A percentile compares a stretch with the other conserved stretches of the same genome.
Evolutionary conservation across 1,140 invertebrate genomes (phyloP).

Genomic region (Zaprionus kolodkinae): DNA sequence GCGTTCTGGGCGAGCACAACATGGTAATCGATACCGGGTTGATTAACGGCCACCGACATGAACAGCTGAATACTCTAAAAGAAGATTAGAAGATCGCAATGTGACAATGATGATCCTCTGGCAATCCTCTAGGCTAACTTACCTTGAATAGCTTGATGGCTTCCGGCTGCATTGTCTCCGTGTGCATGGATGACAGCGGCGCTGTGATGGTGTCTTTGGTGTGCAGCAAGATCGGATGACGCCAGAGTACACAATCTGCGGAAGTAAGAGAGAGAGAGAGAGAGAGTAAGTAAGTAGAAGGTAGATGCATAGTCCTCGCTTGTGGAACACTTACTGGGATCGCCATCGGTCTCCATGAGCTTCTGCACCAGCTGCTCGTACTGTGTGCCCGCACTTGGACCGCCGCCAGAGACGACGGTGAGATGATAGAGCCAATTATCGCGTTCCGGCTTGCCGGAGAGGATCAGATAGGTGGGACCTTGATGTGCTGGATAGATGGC

Average conservation of each 20-base stretch:
- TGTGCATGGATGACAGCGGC: constrained; percentile 93
- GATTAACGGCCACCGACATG: constrained; percentile 96
- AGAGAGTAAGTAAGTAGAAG: constrained; percentile 51
- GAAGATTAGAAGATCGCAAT: constrained; percentile 50
- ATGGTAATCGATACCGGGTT: constrained; percentile 97
- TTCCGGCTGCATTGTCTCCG: constrained; percentile 93
- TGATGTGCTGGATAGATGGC: constrained; percentile 96
- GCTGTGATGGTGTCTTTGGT: constrained; percentile 94
- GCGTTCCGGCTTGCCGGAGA: constrained; percentile 94
- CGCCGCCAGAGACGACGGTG: constrained; percentile 96
- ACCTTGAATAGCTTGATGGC: constrained; percentile 98
- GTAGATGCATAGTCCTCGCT: not conserved
- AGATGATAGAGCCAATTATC: constrained; percentile 98
- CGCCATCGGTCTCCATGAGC: constrained; percentile 97
- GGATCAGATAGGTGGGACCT: constrained; percentile 95
- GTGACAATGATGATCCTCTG: not conserved
- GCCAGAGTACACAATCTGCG: constrained; percentile 94
- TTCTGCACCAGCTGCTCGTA: constrained; percentile 97
- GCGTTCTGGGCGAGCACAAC: constrained; percentile 97
- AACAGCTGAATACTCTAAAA: constrained; percentile 95
- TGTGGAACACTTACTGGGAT: constrained; percentile 90
- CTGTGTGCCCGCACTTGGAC: constrained; percentile 95
- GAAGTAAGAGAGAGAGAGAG: too few species aligned
- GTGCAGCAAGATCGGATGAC: constrained; percentile 95
- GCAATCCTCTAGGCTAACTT: constrained; percentile 6